These are phyloP conservation scores for Misgurnus anguillicaudatus DNA, from an alignment of 2,113 vertebrate species.

Conservation along the genomic window DNA sequence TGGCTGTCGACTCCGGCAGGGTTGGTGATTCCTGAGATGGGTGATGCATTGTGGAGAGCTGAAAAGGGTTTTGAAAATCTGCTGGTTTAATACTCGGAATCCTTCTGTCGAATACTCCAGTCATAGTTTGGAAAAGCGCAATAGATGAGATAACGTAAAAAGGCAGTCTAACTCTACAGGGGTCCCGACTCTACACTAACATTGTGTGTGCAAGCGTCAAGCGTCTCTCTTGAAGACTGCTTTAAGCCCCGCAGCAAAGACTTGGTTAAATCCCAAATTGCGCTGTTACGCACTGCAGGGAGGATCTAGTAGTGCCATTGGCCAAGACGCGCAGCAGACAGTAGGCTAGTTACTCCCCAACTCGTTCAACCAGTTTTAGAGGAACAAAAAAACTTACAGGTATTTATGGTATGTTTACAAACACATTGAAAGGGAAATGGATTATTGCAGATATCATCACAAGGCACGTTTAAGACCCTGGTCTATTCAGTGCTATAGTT, in stretches of 20 bases:
- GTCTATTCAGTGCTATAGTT: not conserved
- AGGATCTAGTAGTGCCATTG: slow-evolving; percentile 97
- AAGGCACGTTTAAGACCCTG: not conserved
- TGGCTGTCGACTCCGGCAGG: slow-evolving; percentile 94
- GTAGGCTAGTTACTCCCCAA: slow-evolving; percentile 84
- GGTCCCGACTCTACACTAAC: slow-evolving; percentile 68
- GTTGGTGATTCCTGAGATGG: slow-evolving; percentile 97
- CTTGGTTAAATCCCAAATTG: slow-evolving; percentile 99
- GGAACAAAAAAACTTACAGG: slow-evolving; percentile 44
- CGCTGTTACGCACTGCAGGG: slow-evolving; percentile 99
- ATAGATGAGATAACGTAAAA: slow-evolving; percentile 70
- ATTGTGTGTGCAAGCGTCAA: slow-evolving; percentile 69
- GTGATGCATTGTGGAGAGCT: slow-evolving; percentile 87
- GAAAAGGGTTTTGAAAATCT: slow-evolving; percentile 93
- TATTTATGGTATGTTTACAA: slow-evolving; percentile 46
- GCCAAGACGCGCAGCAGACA: slow-evolving; percentile 84
- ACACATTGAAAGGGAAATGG: slow-evolving; percentile 1
- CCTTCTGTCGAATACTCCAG: slow-evolving; percentile 97
- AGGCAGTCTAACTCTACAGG: slow-evolving; percentile 62
- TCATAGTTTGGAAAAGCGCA: slow-evolving; percentile 78
- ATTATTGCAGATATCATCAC: slow-evolving; percentile 9
- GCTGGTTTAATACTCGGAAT: slow-evolving; percentile 88
- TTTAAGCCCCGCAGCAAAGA: slow-evolving; percentile 90
- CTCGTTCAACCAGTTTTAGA: slow-evolving; percentile 86
- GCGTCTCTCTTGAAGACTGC: slow-evolving; percentile 87